These are phyloP conservation scores for Sebastolobus altivelis DNA, from an alignment of 2,797 vertebrate genomes.

Conservation along the genomic window DNA sequence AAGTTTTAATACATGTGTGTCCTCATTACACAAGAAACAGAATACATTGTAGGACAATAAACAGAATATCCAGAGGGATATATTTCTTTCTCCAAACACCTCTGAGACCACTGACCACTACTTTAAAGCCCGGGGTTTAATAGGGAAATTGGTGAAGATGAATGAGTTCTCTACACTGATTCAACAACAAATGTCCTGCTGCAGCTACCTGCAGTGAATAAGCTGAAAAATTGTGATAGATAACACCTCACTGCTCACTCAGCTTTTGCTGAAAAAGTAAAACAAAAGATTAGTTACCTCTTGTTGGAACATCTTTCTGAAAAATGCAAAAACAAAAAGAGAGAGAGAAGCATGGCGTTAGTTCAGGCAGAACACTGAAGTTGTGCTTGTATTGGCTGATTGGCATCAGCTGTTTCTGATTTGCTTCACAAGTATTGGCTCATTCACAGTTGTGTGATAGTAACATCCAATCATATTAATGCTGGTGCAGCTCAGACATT, in stretches of 20 bases:
- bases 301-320: not conserved
- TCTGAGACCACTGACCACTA: not conserved
- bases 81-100: not conserved
- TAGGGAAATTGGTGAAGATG: not conserved
- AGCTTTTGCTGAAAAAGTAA: not conserved
- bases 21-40: not conserved
- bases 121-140: not conserved
- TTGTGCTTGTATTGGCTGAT: no score
- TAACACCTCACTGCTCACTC: not conserved
- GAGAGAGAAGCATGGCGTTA: not conserved
- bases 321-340: not conserved
- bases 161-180: not conserved
- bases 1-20: not conserved
- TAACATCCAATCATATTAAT: not conserved
- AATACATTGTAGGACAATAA: not conserved
- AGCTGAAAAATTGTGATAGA: not conserved
- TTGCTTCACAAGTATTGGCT: not conserved
- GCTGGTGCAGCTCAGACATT: no score
- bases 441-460: not conserved
- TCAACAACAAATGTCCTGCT: not conserved
- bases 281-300: conserved; percentile 7
- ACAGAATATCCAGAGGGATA: not conserved
- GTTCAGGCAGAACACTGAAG: no score
- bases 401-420: not conserved
- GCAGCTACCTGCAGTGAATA: not conserved